A percentile compares a stretch with the other conserved stretches of the same genome.
These are phyloP conservation scores for Callipepla squamata DNA, from an alignment of 2,113 vertebrate genomes.

Conservation along the genomic window DNA sequence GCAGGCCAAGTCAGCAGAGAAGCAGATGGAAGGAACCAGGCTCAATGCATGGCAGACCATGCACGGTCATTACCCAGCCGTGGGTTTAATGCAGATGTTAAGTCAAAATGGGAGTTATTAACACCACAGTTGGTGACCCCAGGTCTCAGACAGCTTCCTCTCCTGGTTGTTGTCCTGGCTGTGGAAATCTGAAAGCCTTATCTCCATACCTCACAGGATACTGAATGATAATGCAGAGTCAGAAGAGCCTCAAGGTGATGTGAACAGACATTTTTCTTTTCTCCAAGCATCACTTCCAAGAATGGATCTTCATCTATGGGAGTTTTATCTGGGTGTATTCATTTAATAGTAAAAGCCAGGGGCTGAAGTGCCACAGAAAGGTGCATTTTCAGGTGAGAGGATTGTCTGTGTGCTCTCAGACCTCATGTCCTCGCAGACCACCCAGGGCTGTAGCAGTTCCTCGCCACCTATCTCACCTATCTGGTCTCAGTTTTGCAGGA, in stretches of 20 bases:
- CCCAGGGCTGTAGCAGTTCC: background rate
- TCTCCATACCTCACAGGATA: too few species aligned
- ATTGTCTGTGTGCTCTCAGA: background rate
- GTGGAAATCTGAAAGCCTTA: background rate
- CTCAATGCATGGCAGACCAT: background rate
- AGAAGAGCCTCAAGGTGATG: background rate
- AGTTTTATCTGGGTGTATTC: background rate
- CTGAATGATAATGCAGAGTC: background rate
- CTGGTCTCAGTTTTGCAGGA: background rate
- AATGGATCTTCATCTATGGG: background rate
- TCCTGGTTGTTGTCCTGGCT: background rate
- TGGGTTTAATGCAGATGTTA: background rate
- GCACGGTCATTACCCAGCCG: background rate
- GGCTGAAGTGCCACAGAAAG: background rate
- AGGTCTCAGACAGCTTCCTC: background rate
- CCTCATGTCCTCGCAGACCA: background rate
- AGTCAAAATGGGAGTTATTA: background rate
- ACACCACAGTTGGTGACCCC: background rate
- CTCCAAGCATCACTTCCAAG: background rate
- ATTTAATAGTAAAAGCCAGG: background rate
- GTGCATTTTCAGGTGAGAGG: background rate
- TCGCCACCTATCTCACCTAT: background rate
- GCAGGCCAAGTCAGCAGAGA: background rate
- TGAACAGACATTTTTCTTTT: accelerated
- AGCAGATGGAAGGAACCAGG: slow-evolving; percentile 26